Evolutionary conservation across 1,140 invertebrate species (phyloP).

Genomic region (Dreissena polymorpha): DNA sequence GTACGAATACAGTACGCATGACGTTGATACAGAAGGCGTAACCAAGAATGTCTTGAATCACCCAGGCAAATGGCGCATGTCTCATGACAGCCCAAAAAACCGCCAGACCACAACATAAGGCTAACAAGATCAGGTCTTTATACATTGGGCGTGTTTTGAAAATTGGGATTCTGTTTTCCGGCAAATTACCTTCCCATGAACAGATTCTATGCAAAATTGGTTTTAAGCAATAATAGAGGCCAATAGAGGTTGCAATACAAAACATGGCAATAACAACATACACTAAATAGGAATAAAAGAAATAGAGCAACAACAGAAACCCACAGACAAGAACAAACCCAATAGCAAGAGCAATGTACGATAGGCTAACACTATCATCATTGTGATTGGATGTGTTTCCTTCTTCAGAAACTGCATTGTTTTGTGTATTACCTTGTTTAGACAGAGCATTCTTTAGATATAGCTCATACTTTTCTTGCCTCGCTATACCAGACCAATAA

Average conservation of each 20-base stretch:
- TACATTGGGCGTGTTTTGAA: constrained; percentile 63
- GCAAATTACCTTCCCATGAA: constrained; percentile 65
- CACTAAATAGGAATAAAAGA: constrained; percentile 82
- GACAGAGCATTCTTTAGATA: constrained; percentile 1
- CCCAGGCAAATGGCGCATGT: constrained; percentile 79
- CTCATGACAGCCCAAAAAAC: constrained; percentile 71
- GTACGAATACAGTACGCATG: constrained; percentile 80
- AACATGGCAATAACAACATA: constrained; percentile 82
- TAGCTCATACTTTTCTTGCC: constrained; percentile 49
- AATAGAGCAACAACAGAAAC: constrained; percentile 81
- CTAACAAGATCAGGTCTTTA: constrained; percentile 74
- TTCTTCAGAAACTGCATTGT: constrained; percentile 32
- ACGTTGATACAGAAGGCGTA: constrained; percentile 81
- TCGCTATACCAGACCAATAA: constrained; percentile 78
- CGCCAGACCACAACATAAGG: constrained; percentile 71
- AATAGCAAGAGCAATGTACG: constrained; percentile 71
- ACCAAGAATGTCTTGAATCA: constrained; percentile 82
- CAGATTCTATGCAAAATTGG: constrained; percentile 72
- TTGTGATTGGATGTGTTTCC: no score
- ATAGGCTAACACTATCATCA: constrained; percentile 66
- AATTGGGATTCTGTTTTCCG: constrained; percentile 58
- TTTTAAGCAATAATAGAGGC: constrained; percentile 74
- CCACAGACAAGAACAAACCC: constrained; percentile 80
- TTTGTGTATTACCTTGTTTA: constrained; percentile 15
- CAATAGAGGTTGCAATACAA: constrained; percentile 68